Conservation (phyloP, 2,113 vertebrate species). For the Seriola quinqueradiata region DNA sequence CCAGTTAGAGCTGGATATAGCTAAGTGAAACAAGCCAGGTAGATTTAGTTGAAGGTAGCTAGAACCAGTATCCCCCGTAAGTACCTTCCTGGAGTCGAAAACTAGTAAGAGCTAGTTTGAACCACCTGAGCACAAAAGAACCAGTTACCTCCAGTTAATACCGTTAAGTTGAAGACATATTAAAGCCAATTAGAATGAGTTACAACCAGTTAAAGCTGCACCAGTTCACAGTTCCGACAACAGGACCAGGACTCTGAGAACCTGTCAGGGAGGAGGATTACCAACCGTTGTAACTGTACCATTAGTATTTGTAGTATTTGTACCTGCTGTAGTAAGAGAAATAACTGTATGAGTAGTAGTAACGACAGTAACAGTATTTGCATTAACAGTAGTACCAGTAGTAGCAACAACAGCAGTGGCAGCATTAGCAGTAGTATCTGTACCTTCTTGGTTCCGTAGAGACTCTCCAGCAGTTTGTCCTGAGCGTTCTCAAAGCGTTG, state of each 20-base stretch:
- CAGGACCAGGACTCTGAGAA: not conserved
- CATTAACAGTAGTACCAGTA: not conserved
- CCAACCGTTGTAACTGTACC: not conserved
- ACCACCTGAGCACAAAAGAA: not conserved
- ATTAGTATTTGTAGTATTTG: not conserved
- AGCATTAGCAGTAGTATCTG: not conserved
- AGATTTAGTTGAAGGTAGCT: too few relatives aligned
- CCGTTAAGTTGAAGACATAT: not conserved
- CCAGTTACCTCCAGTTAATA: not conserved
- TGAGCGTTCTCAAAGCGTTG: slow-evolving; percentile 96
- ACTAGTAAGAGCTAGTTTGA: not conserved
- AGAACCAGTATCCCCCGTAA: not conserved
- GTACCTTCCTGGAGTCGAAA: not conserved
- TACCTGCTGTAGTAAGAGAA: slow-evolving; percentile 11
- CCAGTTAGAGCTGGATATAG: not conserved
- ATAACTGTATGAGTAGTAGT: not conserved
- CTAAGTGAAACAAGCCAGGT: too few relatives aligned
- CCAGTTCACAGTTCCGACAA: not conserved
- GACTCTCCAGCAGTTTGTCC: slow-evolving; percentile 93
- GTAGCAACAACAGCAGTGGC: not conserved
- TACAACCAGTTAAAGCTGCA: not conserved
- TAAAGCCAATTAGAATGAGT: not conserved
- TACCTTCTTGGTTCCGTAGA: slow-evolving; percentile 98
- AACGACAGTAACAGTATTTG: not conserved
- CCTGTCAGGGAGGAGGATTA: not conserved